These are phyloP conservation scores for Nemotelus pantherinus DNA, from an alignment of 2,888 invertebrate genomes.

Conservation along the genomic window DNA sequence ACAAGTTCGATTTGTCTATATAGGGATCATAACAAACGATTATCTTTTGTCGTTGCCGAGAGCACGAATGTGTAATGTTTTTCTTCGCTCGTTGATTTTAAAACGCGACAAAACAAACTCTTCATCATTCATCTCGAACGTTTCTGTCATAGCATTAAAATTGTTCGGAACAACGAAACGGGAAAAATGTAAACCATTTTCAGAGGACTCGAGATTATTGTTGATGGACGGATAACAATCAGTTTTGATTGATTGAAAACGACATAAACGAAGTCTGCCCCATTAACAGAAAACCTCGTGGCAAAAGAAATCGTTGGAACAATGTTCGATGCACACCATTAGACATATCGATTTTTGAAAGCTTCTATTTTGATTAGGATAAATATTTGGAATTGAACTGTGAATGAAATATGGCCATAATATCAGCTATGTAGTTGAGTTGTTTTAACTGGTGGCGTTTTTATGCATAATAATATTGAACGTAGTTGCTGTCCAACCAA, in stretches of 20 bases:
- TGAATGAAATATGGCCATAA: too few species aligned
- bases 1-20: conserved; percentile 21
- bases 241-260: conserved; percentile 36
- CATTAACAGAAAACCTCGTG: background rate
- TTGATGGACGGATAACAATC: conserved; percentile 33
- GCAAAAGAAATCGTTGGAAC: background rate
- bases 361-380: background rate
- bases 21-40: conserved; percentile 16
- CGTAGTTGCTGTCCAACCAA: too few species aligned
- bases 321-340: too few species aligned
- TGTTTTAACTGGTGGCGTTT: too few species aligned
- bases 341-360: background rate
- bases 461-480: too few species aligned
- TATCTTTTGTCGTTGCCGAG: background rate
- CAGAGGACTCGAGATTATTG: conserved; percentile 10
- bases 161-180: background rate
- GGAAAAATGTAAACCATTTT: conserved; percentile 21
- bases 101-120: conserved; percentile 22
- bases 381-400: background rate
- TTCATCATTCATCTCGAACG: conserved; percentile 29
- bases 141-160: conserved; percentile 28
- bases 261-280: conserved; percentile 8
- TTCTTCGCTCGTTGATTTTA: background rate
- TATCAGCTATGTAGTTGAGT: too few species aligned
- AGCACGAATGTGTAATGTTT: conserved; percentile 20